A percentile compares a stretch with the other conserved stretches of the same genome.
Evolutionary conservation across 2,113 vertebrate genomes (phyloP).

Genomic region (Trinectes maculatus): DNA sequence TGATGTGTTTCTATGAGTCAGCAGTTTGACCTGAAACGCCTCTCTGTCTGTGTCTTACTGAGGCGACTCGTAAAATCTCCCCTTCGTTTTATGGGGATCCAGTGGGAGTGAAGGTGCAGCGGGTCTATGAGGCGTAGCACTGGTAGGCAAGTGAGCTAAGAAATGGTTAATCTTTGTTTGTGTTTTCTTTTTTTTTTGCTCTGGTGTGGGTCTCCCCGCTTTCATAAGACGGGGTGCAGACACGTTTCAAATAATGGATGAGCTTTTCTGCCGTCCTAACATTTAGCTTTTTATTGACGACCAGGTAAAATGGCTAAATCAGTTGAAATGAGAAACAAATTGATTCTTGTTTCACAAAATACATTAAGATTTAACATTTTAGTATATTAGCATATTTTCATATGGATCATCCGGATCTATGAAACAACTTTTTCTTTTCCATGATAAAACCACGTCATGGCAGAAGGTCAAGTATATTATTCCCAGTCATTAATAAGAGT

Average conservation of each 20-base stretch:
- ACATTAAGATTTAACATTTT: not conserved
- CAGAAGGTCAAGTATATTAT: not conserved
- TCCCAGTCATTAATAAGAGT: not conserved
- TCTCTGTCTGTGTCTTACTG: not conserved
- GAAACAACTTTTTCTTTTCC: not conserved
- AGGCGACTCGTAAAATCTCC: slow-evolving; percentile 52
- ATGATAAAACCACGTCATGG: not conserved
- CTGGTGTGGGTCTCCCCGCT: slow-evolving; percentile 38
- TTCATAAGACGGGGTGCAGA: slow-evolving; percentile 32
- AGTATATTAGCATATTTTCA: not conserved
- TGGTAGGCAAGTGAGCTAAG: slow-evolving; percentile 37
- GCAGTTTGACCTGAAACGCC: not conserved
- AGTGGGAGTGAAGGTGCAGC: slow-evolving; percentile 42
- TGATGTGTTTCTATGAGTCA: not conserved
- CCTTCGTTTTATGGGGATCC: slow-evolving; percentile 58
- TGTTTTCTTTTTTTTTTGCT: slow-evolving; percentile 3
- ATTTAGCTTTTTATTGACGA: slow-evolving; percentile 5
- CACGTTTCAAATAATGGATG: slow-evolving; percentile 25
- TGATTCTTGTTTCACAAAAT: not conserved
- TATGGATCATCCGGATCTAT: not conserved
- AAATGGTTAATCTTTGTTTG: slow-evolving; percentile 34
- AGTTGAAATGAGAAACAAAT: not conserved
- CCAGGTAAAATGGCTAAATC: not conserved
- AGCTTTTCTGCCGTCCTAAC: not conserved
- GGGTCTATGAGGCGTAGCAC: slow-evolving; percentile 54